phyloP scores from a whole-genome alignment of 2,797 vertebrate genomes.

The Spondyliosoma cantharus region DNA sequence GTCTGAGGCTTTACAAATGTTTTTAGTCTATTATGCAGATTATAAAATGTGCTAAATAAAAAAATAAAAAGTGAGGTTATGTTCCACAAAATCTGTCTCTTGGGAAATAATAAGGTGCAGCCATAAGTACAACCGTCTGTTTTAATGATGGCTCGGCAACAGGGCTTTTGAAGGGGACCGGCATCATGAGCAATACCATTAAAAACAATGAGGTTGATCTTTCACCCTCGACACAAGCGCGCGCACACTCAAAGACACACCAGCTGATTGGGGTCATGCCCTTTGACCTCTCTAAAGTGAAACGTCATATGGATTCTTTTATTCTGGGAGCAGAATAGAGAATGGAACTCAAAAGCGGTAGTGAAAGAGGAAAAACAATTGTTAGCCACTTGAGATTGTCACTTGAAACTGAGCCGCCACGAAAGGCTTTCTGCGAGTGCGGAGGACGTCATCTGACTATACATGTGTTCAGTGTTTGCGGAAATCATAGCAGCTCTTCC shows the following conservation, averaged over 20 bases:
- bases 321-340: neutral
- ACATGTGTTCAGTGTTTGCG: neutral
- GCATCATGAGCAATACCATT: conserved; percentile 1
- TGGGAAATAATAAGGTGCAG: conserved; percentile 8
- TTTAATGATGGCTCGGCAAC: neutral
- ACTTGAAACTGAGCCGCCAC: conserved; percentile 16
- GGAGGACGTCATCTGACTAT: neutral
- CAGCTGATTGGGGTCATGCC: conserved; percentile 17
- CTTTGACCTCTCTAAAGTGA: conserved; percentile 18
- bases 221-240: conserved; percentile 6
- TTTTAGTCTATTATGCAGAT: neutral
- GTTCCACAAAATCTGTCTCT: conserved; percentile 3
- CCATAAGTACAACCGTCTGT: neutral
- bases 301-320: conserved; percentile 14
- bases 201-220: conserved; percentile 31
- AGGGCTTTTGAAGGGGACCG: neutral
- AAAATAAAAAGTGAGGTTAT: neutral
- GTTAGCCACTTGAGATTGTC: neutral
- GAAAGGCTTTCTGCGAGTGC: neutral
- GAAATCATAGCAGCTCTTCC: neutral
- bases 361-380: neutral
- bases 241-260: conserved; percentile 8
- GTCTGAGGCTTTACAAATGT: neutral
- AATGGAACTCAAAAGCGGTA: neutral
- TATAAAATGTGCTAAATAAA: neutral